Evolutionary conservation across 2,113 vertebrate genomes (phyloP).

Genomic region (Falcunculus frontatus): DNA sequence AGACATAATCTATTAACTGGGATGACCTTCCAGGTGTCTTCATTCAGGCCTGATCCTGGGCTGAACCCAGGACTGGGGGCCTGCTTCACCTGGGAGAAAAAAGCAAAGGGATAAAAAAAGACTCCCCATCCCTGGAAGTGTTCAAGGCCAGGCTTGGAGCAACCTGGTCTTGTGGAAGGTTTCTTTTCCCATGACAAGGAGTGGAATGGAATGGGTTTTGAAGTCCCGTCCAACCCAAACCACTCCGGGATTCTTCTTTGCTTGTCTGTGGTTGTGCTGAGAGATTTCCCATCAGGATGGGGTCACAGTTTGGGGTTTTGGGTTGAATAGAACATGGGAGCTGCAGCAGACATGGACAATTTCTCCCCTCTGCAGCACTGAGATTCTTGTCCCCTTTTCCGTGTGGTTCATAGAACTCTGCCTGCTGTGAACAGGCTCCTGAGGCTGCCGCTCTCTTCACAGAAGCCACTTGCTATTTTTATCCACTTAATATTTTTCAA

Average conservation of each 20-base stretch:
- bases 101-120: not conserved
- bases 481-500: not conserved
- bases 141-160: not conserved
- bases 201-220: not conserved
- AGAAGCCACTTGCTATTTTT: not conserved
- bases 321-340: accelerated
- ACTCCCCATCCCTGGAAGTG: not conserved
- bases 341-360: not conserved
- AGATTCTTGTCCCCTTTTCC: not conserved
- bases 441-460: not conserved
- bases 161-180: accelerated
- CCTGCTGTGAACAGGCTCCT: not conserved
- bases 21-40: not conserved
- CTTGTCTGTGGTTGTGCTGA: not conserved
- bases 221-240: not conserved
- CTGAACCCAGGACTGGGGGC: not conserved
- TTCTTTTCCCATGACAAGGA: not conserved
- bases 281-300: accelerated
- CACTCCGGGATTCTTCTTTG: not conserved
- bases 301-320: not conserved
- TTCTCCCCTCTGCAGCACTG: not conserved
- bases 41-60: not conserved
- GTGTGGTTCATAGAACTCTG: accelerated
- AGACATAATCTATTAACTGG: not conserved
- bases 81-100: not conserved